phyloP scores from a whole-genome alignment of 2,113 vertebrate species.

The Podiceps cristatus region DNA sequence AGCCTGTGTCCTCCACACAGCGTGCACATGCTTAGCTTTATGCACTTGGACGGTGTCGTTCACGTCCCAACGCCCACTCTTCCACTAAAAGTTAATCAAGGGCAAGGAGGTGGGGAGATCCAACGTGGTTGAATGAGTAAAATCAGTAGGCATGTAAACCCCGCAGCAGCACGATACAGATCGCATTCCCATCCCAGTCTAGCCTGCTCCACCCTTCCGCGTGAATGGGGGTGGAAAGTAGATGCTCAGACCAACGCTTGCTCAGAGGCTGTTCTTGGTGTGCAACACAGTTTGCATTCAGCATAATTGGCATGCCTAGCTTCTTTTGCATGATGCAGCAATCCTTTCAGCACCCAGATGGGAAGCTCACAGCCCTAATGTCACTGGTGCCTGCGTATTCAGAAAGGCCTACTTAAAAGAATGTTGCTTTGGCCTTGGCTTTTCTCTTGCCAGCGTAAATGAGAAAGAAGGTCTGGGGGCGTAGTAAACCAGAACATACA shows the following conservation, averaged over 20 bases:
- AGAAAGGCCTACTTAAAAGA: not conserved
- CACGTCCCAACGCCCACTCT: not conserved
- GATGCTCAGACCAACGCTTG: not conserved
- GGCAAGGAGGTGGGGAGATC: not conserved
- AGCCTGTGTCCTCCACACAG: not conserved
- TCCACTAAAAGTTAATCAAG: not conserved
- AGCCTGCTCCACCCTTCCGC: not conserved
- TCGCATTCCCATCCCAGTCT: not conserved
- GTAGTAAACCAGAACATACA: not conserved
- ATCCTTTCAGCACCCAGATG: not conserved
- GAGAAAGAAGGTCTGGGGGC: not conserved
- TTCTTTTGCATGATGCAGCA: not conserved
- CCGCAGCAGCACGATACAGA: accelerated
- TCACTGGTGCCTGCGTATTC: not conserved
- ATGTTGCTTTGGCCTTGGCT: not conserved
- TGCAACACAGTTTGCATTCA: not conserved
- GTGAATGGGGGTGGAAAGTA: not conserved
- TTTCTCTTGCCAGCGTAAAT: not conserved
- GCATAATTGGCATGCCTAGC: not conserved
- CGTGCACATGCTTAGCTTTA: not conserved
- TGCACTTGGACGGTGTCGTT: not conserved
- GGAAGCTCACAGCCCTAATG: not conserved
- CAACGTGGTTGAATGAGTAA: not conserved
- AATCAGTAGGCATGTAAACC: not conserved
- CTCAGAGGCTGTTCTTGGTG: not conserved